phyloP scores from a whole-genome alignment of 2,113 vertebrate species.

The Brachypteracias leptosomus region DNA sequence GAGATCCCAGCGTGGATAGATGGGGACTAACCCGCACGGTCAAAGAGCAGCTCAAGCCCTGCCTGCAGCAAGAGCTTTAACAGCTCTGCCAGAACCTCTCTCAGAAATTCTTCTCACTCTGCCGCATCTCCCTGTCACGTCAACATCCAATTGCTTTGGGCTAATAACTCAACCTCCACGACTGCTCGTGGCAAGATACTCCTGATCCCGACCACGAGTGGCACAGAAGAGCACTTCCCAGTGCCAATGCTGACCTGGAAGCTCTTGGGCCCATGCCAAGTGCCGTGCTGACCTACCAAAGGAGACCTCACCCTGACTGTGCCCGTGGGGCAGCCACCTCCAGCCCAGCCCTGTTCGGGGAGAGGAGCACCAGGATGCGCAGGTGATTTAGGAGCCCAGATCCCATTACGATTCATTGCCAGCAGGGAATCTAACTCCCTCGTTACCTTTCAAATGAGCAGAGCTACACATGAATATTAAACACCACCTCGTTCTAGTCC shows the following conservation, averaged over 20 bases:
- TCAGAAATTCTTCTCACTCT: not conserved
- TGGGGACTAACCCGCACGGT: not conserved
- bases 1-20: not conserved
- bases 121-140: not conserved
- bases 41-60: not conserved
- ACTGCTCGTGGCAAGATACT: not conserved
- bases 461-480: slow-evolving; percentile 62
- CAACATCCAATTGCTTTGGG: not conserved
- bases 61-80: not conserved
- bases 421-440: slow-evolving; percentile 52
- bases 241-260: not conserved
- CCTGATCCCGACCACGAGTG: fast-evolving
- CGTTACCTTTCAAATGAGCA: slow-evolving; percentile 48
- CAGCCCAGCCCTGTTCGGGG: not conserved
- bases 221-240: not conserved
- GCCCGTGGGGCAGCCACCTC: not conserved
- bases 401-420: slow-evolving; percentile 5
- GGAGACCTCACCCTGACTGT: fast-evolving
- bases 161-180: not conserved
- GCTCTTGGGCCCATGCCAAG: not conserved
- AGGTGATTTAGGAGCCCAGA: slow-evolving; percentile 49
- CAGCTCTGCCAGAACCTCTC: not conserved
- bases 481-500: slow-evolving; percentile 14
- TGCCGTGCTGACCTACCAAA: fast-evolving
- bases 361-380: not conserved